phyloP scores from a whole-genome alignment of 2,888 invertebrate genomes.

The Drosophila tanythrix region DNA sequence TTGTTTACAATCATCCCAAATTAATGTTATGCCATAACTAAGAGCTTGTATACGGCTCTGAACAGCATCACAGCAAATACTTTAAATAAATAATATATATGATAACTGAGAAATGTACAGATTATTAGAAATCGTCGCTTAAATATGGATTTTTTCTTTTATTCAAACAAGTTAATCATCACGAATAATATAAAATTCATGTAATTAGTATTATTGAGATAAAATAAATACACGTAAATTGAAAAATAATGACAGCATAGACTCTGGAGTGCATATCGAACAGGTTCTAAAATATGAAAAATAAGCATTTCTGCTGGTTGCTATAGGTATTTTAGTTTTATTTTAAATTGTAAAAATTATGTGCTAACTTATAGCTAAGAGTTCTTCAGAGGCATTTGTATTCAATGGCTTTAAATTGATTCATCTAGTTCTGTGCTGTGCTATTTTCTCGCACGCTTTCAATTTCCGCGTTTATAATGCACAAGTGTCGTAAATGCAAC shows the following conservation, averaged over 20 bases:
- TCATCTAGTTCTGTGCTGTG: neutral
- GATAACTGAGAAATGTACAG: no score
- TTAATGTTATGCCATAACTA: constrained; percentile 33
- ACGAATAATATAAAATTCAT: neutral
- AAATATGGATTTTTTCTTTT: neutral
- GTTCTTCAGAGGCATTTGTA: neutral
- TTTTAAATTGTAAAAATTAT: neutral
- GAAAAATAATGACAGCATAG: neutral
- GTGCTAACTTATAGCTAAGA: neutral
- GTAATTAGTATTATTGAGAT: neutral
- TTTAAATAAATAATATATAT: neutral
- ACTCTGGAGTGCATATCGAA: neutral
- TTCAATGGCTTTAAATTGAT: neutral
- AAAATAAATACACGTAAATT: neutral
- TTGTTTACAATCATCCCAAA: constrained; percentile 41
- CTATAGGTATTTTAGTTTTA: neutral
- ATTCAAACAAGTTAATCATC: neutral
- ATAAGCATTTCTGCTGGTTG: neutral
- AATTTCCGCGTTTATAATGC: constrained; percentile 1
- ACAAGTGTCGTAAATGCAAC: constrained; percentile 50
- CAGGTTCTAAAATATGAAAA: neutral
- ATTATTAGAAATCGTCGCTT: neutral
- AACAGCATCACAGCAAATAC: neutral
- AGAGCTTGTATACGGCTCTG: constrained; percentile 16
- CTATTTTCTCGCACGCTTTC: neutral